A percentile compares a stretch with the other conserved stretches of the same genome.
Evolutionary conservation across 2,888 invertebrate species (phyloP).

Genomic region (Trypoxylon attenuatum): DNA sequence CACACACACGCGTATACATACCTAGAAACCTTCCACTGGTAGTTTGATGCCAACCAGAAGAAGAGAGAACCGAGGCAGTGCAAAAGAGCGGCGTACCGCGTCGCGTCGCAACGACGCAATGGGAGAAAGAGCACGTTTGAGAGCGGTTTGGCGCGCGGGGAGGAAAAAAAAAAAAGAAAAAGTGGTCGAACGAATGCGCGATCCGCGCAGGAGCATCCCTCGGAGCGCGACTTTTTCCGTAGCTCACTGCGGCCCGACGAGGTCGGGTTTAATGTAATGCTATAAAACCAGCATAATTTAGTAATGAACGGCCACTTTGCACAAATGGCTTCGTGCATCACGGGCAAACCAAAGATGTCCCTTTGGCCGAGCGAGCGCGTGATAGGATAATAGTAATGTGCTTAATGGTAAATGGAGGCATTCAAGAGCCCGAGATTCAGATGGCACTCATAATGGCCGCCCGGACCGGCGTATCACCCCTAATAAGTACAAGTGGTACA

Average conservation of each 20-base stretch:
- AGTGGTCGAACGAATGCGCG: conserved; percentile 1
- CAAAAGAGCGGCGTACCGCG: too few species aligned
- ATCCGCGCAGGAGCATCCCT: conserved; percentile 20
- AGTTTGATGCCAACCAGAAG: not conserved
- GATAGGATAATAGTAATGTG: conserved; percentile 75
- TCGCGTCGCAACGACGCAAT: not conserved
- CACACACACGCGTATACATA: conserved; percentile 10
- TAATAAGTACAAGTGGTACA: conserved; percentile 75
- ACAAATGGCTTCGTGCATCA: conserved; percentile 72
- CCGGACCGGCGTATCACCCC: conserved; percentile 70
- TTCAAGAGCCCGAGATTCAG: conserved; percentile 73
- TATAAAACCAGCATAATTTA: conserved; percentile 73
- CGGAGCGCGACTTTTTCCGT: conserved; percentile 45
- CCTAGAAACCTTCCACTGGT: not conserved
- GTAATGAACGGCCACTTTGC: conserved; percentile 74
- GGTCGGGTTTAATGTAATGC: conserved; percentile 66
- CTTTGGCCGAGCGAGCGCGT: conserved; percentile 65
- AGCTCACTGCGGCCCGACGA: conserved; percentile 42
- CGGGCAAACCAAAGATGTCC: conserved; percentile 66
- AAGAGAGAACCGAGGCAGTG: conserved; percentile 1
- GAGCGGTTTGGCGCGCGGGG: too few species aligned
- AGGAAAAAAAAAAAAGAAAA: conserved; percentile 7
- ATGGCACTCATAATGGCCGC: conserved; percentile 73
- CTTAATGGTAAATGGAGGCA: conserved; percentile 74
- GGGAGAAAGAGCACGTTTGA: not conserved